These are phyloP conservation scores for Syndactyla subalaris DNA, from an alignment of 2,797 vertebrate species.

Conservation along the genomic window DNA sequence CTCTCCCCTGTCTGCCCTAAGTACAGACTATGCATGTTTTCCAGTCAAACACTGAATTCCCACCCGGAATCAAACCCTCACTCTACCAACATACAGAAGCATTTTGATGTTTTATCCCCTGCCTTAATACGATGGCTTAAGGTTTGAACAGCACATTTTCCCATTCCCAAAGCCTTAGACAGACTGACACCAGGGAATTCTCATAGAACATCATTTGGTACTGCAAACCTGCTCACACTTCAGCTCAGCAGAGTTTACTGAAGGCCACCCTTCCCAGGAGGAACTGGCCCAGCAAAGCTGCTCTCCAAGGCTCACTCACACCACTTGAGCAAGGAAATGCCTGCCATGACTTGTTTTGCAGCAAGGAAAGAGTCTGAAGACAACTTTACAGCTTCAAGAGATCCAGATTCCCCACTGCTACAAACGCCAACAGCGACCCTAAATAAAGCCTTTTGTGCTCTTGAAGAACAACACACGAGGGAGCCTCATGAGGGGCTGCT, in stretches of 20 bases:
- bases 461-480: neutral
- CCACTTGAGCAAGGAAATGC: neutral
- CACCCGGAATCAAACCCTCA: neutral
- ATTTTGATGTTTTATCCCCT: neutral
- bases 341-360: neutral
- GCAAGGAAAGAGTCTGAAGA: neutral
- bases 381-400: neutral
- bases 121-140: neutral
- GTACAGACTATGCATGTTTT: neutral
- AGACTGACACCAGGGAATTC: neutral
- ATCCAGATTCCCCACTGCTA: neutral
- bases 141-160: neutral
- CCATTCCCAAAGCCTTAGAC: neutral
- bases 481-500: neutral
- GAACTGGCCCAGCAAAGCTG: neutral
- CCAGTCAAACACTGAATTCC: neutral
- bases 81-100: neutral
- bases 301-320: neutral
- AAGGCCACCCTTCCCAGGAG: neutral
- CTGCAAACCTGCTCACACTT: neutral
- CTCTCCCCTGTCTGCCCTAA: neutral
- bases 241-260: neutral
- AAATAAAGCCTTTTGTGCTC: neutral
- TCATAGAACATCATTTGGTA: neutral
- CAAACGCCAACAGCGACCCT: neutral